phyloP scores from a whole-genome alignment of 2,888 invertebrate species.

The Thecocarcelia acutangulata region DNA sequence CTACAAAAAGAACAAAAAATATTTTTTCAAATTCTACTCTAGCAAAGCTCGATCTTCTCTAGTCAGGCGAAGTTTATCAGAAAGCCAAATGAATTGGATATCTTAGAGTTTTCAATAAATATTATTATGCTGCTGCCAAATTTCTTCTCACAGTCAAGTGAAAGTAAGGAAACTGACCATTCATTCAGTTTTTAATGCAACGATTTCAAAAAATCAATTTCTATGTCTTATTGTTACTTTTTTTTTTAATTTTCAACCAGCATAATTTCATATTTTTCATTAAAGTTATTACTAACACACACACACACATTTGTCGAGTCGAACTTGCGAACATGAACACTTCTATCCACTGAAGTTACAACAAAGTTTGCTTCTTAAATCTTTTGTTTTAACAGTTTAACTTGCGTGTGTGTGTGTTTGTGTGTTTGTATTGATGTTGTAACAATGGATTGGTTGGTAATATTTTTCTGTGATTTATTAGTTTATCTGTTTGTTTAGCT shows the following conservation, averaged over 20 bases:
- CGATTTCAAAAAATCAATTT: slow-evolving; percentile 17
- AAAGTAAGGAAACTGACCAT: slow-evolving; percentile 56
- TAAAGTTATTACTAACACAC: neutral
- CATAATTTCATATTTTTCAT: neutral
- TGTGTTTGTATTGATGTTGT: neutral
- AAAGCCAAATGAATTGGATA: no score
- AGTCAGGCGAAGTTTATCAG: no score
- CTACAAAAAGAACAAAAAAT: no score
- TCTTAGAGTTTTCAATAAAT: neutral
- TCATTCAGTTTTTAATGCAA: neutral
- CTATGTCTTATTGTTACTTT: neutral
- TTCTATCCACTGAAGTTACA: no score
- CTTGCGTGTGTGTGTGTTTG: no score
- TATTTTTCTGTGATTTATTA: neutral
- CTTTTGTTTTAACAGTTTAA: slow-evolving; percentile 35
- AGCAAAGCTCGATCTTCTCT: no score
- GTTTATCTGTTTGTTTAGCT: neutral
- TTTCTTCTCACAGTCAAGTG: slow-evolving; percentile 27
- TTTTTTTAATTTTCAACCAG: neutral
- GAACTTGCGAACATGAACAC: neutral
- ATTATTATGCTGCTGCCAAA: slow-evolving; percentile 3
- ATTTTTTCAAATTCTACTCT: no score
- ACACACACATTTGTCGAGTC: neutral
- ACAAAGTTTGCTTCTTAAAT: slow-evolving; percentile 34
- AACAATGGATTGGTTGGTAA: neutral